Conservation (phyloP, 1,140 invertebrate species). For the Protaetia brevitarsis region DNA sequence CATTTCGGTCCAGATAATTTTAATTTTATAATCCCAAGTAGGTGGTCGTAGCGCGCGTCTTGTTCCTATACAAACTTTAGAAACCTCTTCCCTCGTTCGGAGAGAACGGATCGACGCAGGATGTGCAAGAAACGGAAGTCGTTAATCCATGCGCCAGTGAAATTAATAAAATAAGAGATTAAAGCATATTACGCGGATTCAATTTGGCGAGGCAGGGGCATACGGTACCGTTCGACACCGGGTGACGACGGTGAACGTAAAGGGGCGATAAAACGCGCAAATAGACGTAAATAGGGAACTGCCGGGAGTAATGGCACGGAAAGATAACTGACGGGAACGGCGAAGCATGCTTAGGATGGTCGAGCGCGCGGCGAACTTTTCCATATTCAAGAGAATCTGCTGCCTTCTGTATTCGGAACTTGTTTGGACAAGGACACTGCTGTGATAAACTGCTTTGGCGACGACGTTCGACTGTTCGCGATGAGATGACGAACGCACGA, state of each 20-base stretch:
- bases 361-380: background rate
- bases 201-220: background rate
- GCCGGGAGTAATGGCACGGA: background rate
- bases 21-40: too few relatives aligned
- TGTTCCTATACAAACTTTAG: background rate
- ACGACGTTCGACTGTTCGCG: background rate
- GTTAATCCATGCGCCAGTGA: background rate
- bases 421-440: background rate
- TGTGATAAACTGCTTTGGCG: background rate
- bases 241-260: background rate
- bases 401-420: background rate
- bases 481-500: background rate
- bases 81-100: background rate
- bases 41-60: too few relatives aligned
- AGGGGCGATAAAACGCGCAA: conserved; percentile 3
- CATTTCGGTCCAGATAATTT: too few relatives aligned
- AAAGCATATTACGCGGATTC: conserved; percentile 14
- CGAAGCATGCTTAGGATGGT: background rate
- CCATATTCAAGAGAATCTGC: background rate
- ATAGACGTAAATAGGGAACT: conserved; percentile 15
- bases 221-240: background rate
- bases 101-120: background rate
- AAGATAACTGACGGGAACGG: conserved; percentile 1
- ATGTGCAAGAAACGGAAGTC: background rate
- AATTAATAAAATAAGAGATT: conserved; percentile 17